Evolutionary conservation across 2,797 vertebrate genomes (phyloP).

Genomic region (Natrix natrix): DNA sequence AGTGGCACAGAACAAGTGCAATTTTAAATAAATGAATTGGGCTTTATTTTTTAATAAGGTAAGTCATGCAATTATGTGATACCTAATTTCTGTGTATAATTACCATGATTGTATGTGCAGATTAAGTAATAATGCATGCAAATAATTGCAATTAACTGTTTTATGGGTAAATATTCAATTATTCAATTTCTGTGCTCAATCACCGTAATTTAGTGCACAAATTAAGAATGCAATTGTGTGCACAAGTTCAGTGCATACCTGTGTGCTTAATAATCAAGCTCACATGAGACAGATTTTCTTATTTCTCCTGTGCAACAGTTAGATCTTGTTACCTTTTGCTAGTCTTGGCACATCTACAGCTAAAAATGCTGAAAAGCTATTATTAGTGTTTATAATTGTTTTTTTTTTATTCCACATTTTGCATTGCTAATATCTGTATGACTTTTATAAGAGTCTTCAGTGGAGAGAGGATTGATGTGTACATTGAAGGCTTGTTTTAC

Average conservation of each 20-base stretch:
- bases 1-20: constrained; percentile 48
- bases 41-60: constrained; percentile 67
- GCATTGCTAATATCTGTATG: constrained; percentile 10
- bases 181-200: constrained; percentile 72
- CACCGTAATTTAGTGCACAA: constrained; percentile 69
- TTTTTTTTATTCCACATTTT: background rate
- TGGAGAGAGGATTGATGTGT: background rate
- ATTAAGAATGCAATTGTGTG: constrained; percentile 71
- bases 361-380: constrained; percentile 1
- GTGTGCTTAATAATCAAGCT: constrained; percentile 56
- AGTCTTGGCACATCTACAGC: background rate
- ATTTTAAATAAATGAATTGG: constrained; percentile 64
- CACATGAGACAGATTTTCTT: constrained; percentile 29
- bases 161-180: constrained; percentile 72
- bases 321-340: background rate
- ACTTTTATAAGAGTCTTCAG: background rate
- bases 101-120: constrained; percentile 70
- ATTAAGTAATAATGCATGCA: constrained; percentile 70
- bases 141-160: constrained; percentile 72
- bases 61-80: constrained; percentile 69
- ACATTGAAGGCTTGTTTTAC: background rate
- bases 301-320: constrained; percentile 20
- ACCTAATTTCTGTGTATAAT: constrained; percentile 72
- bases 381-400: background rate
- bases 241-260: constrained; percentile 68